Evolutionary conservation across 2,888 invertebrate species (phyloP).

Genomic region (Enchytraeus crypticus): DNA sequence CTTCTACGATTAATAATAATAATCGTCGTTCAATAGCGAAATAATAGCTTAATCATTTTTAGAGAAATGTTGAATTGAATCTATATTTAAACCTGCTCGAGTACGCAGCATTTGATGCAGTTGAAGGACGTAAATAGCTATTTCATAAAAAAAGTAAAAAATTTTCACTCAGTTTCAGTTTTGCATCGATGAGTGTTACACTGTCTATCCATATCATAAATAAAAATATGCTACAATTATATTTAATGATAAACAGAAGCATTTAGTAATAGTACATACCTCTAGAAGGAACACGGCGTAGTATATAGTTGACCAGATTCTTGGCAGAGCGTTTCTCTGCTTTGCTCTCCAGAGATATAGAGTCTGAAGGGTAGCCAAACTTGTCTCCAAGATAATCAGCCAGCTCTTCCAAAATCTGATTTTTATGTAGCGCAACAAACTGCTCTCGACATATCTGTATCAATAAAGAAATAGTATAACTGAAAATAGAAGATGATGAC

Average conservation of each 20-base stretch:
- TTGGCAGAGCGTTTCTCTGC: constrained; percentile 2
- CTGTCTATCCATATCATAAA: neutral
- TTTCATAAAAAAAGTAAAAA: neutral
- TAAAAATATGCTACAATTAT: neutral
- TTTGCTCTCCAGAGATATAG: neutral
- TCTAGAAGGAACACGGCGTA: constrained; percentile 28
- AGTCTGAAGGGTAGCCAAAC: constrained; percentile 20
- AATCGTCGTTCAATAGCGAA: too few species aligned
- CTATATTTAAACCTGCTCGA: too few species aligned
- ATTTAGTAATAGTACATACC: constrained; percentile 18
- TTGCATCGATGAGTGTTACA: neutral
- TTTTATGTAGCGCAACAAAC: constrained; percentile 87
- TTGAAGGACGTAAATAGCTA: neutral
- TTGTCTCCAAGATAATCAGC: constrained; percentile 61
- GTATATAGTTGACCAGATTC: constrained; percentile 17
- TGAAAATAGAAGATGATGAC: constrained; percentile 30
- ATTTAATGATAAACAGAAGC: neutral
- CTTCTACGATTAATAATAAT: too few species aligned
- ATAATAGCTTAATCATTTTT: too few species aligned
- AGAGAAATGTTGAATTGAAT: too few species aligned
- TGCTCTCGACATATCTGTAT: constrained; percentile 84
- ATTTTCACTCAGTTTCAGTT: neutral
- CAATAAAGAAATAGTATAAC: constrained; percentile 1
- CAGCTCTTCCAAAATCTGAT: constrained; percentile 80
- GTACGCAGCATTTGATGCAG: neutral